A percentile compares a stretch with the other conserved stretches of the same genome.
These are phyloP conservation scores for Bugula neritina DNA, from an alignment of 2,888 invertebrate genomes.

Conservation along the genomic window DNA sequence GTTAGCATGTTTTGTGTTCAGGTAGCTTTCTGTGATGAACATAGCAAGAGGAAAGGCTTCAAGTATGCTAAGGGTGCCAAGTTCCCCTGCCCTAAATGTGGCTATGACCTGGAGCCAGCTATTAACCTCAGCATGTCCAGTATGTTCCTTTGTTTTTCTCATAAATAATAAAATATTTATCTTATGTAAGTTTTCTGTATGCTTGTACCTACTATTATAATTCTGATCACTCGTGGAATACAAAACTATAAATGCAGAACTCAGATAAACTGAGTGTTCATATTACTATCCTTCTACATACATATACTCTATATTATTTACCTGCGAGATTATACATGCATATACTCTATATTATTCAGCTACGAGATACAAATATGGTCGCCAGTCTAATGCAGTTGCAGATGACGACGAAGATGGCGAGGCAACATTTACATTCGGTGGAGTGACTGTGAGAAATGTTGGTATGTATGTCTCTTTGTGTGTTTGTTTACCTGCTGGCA, in stretches of 20 bases:
- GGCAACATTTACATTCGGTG: constrained; percentile 25
- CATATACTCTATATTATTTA: too few relatives aligned
- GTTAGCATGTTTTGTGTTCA: constrained; percentile 31
- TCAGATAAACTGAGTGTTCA: too few relatives aligned
- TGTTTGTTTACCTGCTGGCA: too few relatives aligned
- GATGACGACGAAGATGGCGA: constrained; percentile 30
- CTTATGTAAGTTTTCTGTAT: too few relatives aligned
- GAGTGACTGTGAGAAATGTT: constrained; percentile 12
- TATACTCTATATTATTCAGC: constrained; percentile 40
- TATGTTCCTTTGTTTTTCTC: constrained; percentile 56
- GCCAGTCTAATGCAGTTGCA: constrained; percentile 35
- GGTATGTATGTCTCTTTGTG: not conserved
- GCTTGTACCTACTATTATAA: too few relatives aligned
- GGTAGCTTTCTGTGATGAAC: constrained; percentile 92
- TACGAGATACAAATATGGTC: constrained; percentile 45
- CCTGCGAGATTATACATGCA: too few relatives aligned
- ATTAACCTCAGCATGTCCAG: constrained; percentile 93
- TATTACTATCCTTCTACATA: too few relatives aligned
- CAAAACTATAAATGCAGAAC: too few relatives aligned
- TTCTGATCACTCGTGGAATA: too few relatives aligned
- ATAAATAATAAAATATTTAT: too few relatives aligned
- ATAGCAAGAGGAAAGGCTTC: constrained; percentile 83
- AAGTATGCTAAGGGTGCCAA: constrained; percentile 77
- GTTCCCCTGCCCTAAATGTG: constrained; percentile 89
- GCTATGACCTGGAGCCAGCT: constrained; percentile 83